Base-by-base conservation (phyloP, 2,888 invertebrate species). In the Phaedon cochleariae region DNA sequence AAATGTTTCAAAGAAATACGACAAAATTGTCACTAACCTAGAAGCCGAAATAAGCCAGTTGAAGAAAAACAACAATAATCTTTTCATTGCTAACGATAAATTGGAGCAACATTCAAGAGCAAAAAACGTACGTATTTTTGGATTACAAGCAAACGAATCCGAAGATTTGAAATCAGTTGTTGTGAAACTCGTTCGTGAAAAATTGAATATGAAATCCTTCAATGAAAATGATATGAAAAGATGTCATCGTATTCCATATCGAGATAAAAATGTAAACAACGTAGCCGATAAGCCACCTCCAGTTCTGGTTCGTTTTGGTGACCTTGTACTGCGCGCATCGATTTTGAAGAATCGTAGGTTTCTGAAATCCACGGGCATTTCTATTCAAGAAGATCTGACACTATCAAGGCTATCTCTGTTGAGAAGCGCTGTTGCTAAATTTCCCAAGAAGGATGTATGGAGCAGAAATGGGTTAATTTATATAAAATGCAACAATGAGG, bases 311-410 rank as follows among this genome's bases (percentile, higher is more conserved):
- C 48, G 20, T 18, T 51, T 26, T 26, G 26, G 51, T 22, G 26
- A 51, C 26, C 22, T 51, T 51, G 51, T 10, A 6, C 51, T 26
- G n/a, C 51, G 9, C 21, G 22, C 51, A 20, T 21, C 51, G 21
- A 26, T 51, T 51, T 10, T 51, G 51, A 51, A 51, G 22, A 51
- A 51, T 51, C 26, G 51, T 10, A 51, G n/a, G 5, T 51, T 21
- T 1, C 51, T 51, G 26, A 51, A 51, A 48, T 48, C 18, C 5
- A 48, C 48, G 48, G 48, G 20, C 12, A 48, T 18, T 12, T 48
- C 48, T 18, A n/a, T n/a, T n/a, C n/a, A n/a, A n/a, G n/a, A n/a
- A n/a, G n/a, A n/a, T n/a, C n/a, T n/a, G n/a, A n/a, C 18, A 20
- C 12, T 12, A 48, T 20, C 20, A 20, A 48, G 48, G 21, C 48